A percentile compares a stretch with the other conserved stretches of the same genome.
Conservation (phyloP, 2,797 vertebrate species). For the Gobionotothen gibberifrons region DNA sequence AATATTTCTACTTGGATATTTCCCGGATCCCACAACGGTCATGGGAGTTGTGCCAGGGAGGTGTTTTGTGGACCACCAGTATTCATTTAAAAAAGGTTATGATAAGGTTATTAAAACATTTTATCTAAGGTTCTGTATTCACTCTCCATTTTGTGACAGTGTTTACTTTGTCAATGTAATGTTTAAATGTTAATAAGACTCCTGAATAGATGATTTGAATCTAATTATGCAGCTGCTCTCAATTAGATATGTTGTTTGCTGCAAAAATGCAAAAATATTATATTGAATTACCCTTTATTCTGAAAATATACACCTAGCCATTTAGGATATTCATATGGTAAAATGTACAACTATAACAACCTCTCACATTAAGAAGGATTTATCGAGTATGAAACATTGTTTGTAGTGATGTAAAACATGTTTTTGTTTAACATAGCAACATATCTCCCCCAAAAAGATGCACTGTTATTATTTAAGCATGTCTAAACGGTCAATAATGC, state of each 20-base stretch:
- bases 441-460: background rate
- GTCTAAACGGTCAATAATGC: background rate
- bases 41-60: background rate
- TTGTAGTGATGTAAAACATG: background rate
- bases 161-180: conserved; percentile 21
- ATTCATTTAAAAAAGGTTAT: conserved; percentile 26
- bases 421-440: background rate
- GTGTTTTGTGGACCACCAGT: conserved; percentile 31
- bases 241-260: conserved; percentile 3
- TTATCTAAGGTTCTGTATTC: conserved; percentile 16
- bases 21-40: conserved; percentile 43
- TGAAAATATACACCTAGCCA: background rate
- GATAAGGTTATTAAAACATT: conserved; percentile 27
- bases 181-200: conserved; percentile 5
- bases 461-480: background rate
- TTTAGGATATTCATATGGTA: background rate
- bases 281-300: conserved; percentile 2
- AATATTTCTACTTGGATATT: conserved; percentile 29
- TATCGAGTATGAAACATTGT: background rate
- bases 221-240: background rate
- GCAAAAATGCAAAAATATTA: background rate
- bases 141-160: conserved; percentile 11
- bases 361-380: background rate
- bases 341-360: background rate
- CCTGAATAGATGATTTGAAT: background rate